Percentiles rank a stretch among this genome's conserved stretches.
Evolutionary conservation across 1,140 invertebrate genomes (phyloP).

Genomic region (Maniola jurtina): DNA sequence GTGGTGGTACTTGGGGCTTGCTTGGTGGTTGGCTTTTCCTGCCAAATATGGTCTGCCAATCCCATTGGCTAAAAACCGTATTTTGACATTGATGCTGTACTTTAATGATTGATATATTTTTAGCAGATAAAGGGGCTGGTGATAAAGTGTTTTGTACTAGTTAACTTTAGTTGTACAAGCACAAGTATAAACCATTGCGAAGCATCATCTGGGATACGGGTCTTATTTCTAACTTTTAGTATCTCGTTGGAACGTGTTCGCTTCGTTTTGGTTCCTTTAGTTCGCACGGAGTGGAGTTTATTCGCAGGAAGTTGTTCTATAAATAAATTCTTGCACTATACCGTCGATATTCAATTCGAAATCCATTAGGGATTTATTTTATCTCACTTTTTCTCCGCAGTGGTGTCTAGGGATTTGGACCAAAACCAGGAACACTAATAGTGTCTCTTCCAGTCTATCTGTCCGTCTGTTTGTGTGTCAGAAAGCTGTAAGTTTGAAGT

Average conservation of each 20-base stretch:
- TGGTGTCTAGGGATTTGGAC: too few species aligned
- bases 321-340: slow-evolving; percentile 4
- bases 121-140: too few species aligned
- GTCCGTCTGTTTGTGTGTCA: too few species aligned
- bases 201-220: slow-evolving; percentile 2
- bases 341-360: background rate
- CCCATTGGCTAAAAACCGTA: too few species aligned
- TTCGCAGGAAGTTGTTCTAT: background rate
- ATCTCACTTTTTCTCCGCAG: background rate
- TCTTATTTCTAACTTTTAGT: slow-evolving; percentile 4
- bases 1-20: too few species aligned
- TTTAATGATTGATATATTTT: too few species aligned
- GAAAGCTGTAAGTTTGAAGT: too few species aligned
- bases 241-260: background rate
- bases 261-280: background rate
- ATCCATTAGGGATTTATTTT: background rate
- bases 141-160: background rate
- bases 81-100: too few species aligned
- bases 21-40: too few species aligned
- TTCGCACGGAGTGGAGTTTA: background rate
- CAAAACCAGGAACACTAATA: too few species aligned
- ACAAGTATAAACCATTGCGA: background rate
- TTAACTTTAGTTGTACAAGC: background rate
- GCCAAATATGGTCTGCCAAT: too few species aligned
- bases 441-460: too few species aligned